Base-by-base conservation (phyloP, 2,888 invertebrate species). In the Drosophila recens region DNA sequence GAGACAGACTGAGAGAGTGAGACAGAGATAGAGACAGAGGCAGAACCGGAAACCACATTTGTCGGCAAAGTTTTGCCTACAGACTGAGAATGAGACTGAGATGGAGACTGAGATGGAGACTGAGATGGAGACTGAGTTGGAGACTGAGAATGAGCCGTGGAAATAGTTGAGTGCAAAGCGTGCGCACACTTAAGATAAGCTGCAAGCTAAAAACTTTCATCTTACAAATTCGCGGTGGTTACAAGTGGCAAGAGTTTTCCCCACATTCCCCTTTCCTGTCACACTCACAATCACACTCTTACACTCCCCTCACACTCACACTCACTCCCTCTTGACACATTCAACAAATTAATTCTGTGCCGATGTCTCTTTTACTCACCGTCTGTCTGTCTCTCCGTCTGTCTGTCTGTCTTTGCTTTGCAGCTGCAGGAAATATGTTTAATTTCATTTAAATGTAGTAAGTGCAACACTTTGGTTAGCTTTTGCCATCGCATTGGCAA, bases 121-220 rank as follows among this genome's bases (percentile, higher is more conserved):
- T 48, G 48, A 10, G 33, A 17, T 3, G 17, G 17, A 17, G 17
- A 17, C 17, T 17, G 17, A 17, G 17, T 17, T 17, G 5, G 10
- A 17, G 33, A 15, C 4, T 30, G 10, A 48, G 46, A 48, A 15
- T 5, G 11, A 67, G 49, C 42, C 33, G 34, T 11, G 68, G 80
- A 80, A 81, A 86, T 87, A 85, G 87, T 85, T 80, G 81, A 85
- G 87, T 85, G 85, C 81, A 82, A 85, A 87, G 83, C 87, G 78
- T 81, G 87, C 80, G 83, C 85, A 78, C 80, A 80, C 86, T 87
- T 87, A 83, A 87, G 86, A 87, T 87, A 87, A 87, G 86, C 87
- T 82, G 52, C 79, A 58, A 84, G 87, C 86, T 75, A 67, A 80
- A 87, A 85, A 87, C 85, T 86, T 84, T 86, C 87, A 86, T 85